Evolutionary conservation across 2,888 invertebrate genomes (phyloP).

Genomic region (Ypsolopha sequella): DNA sequence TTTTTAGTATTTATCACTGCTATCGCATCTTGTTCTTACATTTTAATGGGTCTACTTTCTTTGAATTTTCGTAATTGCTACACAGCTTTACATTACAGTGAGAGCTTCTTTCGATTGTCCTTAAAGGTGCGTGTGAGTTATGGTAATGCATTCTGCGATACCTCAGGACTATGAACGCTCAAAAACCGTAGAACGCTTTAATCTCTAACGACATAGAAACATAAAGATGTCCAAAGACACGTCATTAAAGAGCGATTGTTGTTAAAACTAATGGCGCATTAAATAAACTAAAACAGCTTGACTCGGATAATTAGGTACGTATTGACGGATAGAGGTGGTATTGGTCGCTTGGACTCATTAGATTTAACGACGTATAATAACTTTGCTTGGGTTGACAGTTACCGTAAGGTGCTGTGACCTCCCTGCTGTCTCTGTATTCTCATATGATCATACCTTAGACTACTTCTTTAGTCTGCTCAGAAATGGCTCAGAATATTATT

Average conservation of each 20-base stretch:
- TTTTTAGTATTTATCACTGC: not conserved
- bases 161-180: constrained; percentile 1
- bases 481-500: too few relatives aligned
- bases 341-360: constrained; percentile 8
- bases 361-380: constrained; percentile 16
- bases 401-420: not conserved
- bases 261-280: constrained; percentile 62
- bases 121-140: constrained; percentile 33
- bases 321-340: constrained; percentile 23
- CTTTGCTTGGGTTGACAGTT: constrained; percentile 1
- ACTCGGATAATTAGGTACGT: constrained; percentile 41
- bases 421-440: too few relatives aligned
- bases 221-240: constrained; percentile 53
- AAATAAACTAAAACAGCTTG: constrained; percentile 48
- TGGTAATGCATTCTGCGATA: constrained; percentile 35
- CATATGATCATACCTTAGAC: too few relatives aligned
- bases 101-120: not conserved
- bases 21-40: not conserved
- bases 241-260: constrained; percentile 62
- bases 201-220: constrained; percentile 59
- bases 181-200: constrained; percentile 22
- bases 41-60: constrained; percentile 3
- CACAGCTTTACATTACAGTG: not conserved
- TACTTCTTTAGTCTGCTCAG: not conserved
- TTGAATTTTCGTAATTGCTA: not conserved